Evolutionary conservation across 2,113 vertebrate genomes (phyloP).

Genomic region (Thermophis baileyi): DNA sequence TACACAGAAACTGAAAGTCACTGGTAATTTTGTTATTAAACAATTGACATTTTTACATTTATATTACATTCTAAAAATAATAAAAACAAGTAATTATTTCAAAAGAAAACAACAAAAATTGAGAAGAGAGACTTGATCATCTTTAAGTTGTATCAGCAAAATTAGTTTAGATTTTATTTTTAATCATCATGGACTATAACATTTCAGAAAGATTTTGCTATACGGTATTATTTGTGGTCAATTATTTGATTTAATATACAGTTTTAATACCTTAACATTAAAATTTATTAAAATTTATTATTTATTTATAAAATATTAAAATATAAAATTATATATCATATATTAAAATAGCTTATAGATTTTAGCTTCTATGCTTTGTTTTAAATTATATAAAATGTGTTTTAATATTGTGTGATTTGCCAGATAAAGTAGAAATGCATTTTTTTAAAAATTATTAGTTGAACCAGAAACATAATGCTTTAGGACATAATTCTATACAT

Average conservation of each 20-base stretch:
- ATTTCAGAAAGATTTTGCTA: neutral
- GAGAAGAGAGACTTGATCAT: neutral
- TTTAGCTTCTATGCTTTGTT: neutral
- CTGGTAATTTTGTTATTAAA: neutral
- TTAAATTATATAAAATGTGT: neutral
- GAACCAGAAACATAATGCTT: neutral
- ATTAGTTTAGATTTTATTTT: neutral
- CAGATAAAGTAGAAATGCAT: neutral
- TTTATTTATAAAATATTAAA: too few relatives aligned
- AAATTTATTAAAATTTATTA: too few relatives aligned
- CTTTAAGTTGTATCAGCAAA: neutral
- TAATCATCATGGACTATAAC: neutral
- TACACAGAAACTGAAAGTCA: conserved; percentile 14
- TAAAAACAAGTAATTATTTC: neutral
- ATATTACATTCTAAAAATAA: neutral
- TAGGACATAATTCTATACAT: neutral
- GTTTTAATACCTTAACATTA: neutral
- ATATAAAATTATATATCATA: too few relatives aligned
- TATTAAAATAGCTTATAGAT: too few relatives aligned
- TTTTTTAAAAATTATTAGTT: neutral
- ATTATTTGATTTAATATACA: neutral
- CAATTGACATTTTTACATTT: neutral
- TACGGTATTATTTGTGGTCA: neutral
- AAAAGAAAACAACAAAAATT: neutral
- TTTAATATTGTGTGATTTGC: neutral